A percentile compares a stretch with the other conserved stretches of the same genome.
These are phyloP conservation scores for Phylloscopus trochilus DNA, from an alignment of 2,113 vertebrate species.

Conservation along the genomic window DNA sequence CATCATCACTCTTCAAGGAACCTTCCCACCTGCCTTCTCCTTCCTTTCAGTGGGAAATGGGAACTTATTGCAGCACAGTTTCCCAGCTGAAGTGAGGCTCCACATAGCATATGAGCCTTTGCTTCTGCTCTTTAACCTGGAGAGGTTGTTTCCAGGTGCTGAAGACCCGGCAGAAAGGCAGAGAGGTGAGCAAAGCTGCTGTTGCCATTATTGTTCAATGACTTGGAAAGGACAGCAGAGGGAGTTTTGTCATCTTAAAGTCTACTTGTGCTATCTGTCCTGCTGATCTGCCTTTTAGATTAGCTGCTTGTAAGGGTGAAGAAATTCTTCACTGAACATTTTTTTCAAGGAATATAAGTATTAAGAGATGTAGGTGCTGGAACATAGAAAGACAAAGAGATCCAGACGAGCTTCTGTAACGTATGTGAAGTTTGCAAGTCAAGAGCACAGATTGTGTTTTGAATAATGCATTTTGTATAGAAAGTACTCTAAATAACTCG, in stretches of 20 bases:
- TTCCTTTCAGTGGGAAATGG: not conserved
- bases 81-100: not conserved
- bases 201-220: conserved; percentile 31
- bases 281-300: not conserved
- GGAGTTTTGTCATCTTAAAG: conserved; percentile 57
- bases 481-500: conserved; percentile 26
- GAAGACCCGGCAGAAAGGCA: not conserved
- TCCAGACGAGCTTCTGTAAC: not conserved
- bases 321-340: not conserved
- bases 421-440: conserved; percentile 1
- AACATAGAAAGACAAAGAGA: not conserved
- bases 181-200: not conserved
- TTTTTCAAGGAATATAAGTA: not conserved
- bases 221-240: conserved; percentile 61
- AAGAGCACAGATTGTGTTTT: conserved; percentile 38
- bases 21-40: not conserved
- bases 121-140: not conserved
- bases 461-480: conserved; percentile 56
- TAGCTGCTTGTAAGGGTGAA: not conserved
- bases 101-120: not conserved
- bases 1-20: not conserved
- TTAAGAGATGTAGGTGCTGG: not conserved
- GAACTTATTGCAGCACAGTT: not conserved
- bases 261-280: not conserved
- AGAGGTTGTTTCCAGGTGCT: not conserved